phyloP scores from a whole-genome alignment of 1,140 invertebrate species.

The Temnothorax longispinosus region DNA sequence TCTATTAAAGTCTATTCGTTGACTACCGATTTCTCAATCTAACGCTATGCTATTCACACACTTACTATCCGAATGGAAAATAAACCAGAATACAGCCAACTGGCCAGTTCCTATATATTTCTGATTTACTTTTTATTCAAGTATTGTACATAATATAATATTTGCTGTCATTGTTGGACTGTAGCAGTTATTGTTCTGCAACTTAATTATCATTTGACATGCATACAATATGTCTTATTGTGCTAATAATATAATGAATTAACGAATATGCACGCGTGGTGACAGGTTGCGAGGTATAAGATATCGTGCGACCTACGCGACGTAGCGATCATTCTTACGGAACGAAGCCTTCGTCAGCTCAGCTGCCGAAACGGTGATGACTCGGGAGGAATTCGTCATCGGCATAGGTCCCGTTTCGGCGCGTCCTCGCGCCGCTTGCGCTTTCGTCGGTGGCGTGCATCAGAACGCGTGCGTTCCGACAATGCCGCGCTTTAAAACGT shows the following conservation, averaged over 20 bases:
- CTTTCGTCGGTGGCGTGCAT: conserved; percentile 56
- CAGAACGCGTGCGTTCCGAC: conserved; percentile 9
- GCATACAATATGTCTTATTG: not conserved
- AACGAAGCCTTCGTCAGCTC: not conserved
- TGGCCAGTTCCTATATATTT: not conserved
- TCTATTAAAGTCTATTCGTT: not conserved
- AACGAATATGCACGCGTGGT: not conserved
- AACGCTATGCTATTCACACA: not conserved
- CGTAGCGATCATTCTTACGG: not conserved
- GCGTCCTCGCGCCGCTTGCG: conserved; percentile 53
- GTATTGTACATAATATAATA: not conserved
- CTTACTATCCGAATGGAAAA: not conserved
- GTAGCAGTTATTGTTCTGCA: no score
- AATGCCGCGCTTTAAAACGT: conserved; percentile 65
- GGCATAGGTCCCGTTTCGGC: conserved; percentile 14
- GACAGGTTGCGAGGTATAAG: not conserved
- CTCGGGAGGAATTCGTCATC: conserved; percentile 33
- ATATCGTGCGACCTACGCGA: not conserved
- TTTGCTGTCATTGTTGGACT: not conserved
- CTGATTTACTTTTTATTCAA: not conserved
- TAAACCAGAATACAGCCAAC: not conserved
- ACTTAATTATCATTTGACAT: no score
- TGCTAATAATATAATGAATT: not conserved
- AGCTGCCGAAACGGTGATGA: conserved; percentile 7
- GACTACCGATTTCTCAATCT: not conserved